phyloP scores from a whole-genome alignment of 2,113 vertebrate species.

The Hystrix cristata region DNA sequence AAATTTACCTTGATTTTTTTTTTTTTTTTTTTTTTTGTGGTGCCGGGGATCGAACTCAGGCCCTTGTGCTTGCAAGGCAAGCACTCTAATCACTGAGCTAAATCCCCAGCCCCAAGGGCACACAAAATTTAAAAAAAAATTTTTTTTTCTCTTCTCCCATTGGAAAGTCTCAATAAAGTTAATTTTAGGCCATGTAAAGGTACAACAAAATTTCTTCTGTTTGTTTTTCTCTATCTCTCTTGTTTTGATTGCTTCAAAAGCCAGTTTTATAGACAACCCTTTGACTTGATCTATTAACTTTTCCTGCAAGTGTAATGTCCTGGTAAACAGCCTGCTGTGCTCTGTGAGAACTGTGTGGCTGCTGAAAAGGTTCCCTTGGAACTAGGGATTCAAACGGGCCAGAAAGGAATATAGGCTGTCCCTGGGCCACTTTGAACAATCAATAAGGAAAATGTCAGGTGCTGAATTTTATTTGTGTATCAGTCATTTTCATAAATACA shows the following conservation, averaged over 20 bases:
- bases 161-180: background rate
- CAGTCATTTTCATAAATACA: constrained; percentile 59
- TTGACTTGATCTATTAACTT: constrained; percentile 69
- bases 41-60: too few species aligned
- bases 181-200: background rate
- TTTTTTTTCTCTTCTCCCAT: background rate
- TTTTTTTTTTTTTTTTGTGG: too few species aligned
- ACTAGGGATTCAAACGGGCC: background rate
- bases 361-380: constrained; percentile 2
- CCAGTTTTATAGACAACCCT: constrained; percentile 37
- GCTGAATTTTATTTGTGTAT: constrained; percentile 50
- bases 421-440: constrained; percentile 1
- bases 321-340: constrained; percentile 24
- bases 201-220: background rate
- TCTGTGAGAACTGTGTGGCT: background rate
- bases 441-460: constrained; percentile 31
- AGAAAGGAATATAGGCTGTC: constrained; percentile 42
- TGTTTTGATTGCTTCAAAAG: constrained; percentile 67
- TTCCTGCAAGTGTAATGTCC: background rate
- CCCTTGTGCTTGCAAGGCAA: too few species aligned
- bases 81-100: too few species aligned
- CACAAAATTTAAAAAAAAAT: background rate
- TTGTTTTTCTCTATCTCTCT: background rate
- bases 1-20: background rate
- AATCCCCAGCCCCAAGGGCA: too few species aligned